These are phyloP conservation scores for Arenaria interpres DNA, from an alignment of 2,113 vertebrate genomes.

Conservation along the genomic window DNA sequence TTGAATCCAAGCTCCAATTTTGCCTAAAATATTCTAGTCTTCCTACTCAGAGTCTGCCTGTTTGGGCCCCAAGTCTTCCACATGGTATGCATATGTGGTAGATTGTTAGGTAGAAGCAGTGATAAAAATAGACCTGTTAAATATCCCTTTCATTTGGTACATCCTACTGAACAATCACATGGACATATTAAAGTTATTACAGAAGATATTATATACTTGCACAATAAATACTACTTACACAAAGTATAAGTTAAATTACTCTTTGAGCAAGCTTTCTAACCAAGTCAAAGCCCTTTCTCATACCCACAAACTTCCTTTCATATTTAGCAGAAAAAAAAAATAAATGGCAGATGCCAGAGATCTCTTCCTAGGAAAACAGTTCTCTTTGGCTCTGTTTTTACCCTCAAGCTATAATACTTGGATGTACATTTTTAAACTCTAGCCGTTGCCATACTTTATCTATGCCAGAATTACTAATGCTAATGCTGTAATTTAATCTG, in stretches of 20 bases:
- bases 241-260: neutral
- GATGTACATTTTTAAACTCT: neutral
- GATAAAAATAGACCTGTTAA: neutral
- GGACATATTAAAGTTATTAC: neutral
- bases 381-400: neutral
- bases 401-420: neutral
- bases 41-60: neutral
- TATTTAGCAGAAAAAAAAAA: neutral
- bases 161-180: neutral
- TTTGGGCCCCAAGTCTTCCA: neutral
- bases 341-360: neutral
- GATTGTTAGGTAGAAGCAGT: neutral
- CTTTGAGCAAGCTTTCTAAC: neutral
- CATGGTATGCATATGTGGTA: neutral
- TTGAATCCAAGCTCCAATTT: neutral
- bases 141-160: neutral
- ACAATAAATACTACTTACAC: neutral
- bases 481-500: neutral
- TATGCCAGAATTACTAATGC: neutral
- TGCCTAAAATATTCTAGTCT: neutral
- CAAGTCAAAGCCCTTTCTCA: neutral
- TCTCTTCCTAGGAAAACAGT: neutral
- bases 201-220: neutral
- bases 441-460: neutral
- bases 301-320: neutral